Conservation (phyloP, 2,113 vertebrate genomes). For the Cynoglossus semilaevis region DNA sequence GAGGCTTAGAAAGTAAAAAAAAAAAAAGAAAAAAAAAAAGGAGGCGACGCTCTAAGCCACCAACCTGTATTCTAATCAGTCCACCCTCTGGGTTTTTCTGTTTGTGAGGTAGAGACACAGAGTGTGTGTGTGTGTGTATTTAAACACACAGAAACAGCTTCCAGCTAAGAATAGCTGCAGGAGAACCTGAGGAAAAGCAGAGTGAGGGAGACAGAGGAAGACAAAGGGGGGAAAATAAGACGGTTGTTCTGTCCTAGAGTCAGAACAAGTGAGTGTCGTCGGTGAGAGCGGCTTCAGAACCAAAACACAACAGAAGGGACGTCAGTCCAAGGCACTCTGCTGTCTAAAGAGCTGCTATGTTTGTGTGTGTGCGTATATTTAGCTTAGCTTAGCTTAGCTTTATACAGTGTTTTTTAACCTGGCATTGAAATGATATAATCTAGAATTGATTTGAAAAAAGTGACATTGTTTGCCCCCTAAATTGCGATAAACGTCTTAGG, state of each 20-base stretch:
- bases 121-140: constrained; percentile 4
- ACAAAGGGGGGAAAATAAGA: constrained; percentile 34
- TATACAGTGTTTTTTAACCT: too few species aligned
- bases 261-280: constrained; percentile 56
- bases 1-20: constrained; percentile 6
- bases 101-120: constrained; percentile 59
- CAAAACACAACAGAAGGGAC: constrained; percentile 33
- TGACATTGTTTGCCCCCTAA: too few species aligned
- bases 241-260: constrained; percentile 52
- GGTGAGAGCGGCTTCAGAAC: constrained; percentile 31
- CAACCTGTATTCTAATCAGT: constrained; percentile 54
- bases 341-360: constrained; percentile 21
- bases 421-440: too few species aligned
- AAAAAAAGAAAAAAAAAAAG: constrained; percentile 3
- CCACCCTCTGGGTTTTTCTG: constrained; percentile 46
- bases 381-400: too few species aligned
- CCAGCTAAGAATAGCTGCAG: constrained; percentile 67
- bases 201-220: constrained; percentile 21
- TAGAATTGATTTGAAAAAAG: too few species aligned
- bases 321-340: constrained; percentile 62
- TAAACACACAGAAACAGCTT: constrained; percentile 56
- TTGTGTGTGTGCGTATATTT: constrained; percentile 20
- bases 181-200: constrained; percentile 26
- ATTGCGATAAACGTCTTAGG: too few species aligned
- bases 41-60: constrained; percentile 43